Evolutionary conservation across 2,797 vertebrate genomes (phyloP), one percentile per base, ranked within the genome.

Genomic region (Apogon hyalosoma): DNA sequence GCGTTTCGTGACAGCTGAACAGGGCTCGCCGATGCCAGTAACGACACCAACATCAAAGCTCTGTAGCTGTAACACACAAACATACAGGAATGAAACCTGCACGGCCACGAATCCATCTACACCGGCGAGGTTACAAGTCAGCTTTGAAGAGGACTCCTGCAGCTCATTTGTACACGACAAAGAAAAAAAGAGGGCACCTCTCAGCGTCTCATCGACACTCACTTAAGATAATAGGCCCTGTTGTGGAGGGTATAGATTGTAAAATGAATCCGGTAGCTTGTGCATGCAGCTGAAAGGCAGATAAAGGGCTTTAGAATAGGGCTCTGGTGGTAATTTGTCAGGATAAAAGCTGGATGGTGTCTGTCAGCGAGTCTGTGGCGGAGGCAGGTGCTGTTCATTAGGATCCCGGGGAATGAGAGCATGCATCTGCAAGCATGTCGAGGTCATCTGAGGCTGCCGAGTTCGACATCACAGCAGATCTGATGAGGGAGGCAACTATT

Each of bases 151-250:
- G 2, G 42, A 45, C 65, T 70, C 63, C 47, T 1, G 18, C 50
- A 12, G 66, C 65, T 74, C 68, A 48, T 78, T 66, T 67, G 68
- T 39, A 68, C 63, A 55, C 40, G 51, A 43, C 67, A 60, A 65
- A 60, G 53, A n/a, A n/a, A 53, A 46, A 68, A 52, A 55, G 50
- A 41, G 40, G 0, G 55, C 6, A 1, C n/a, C 69, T 66, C 60
- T 55, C 62, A 33, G 58, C 73, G 41, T 56, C 79, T 63, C 40
- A 75, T 86, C 42, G 53, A 77, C 81, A 19, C 74, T 69, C 75
- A 71, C 72, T 77, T 79, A 73, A 63, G 69, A 79, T 85, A 85
- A 88, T 77, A 61, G 69, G 66, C 18, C 64, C 67, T 73, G 67
- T 56, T 73, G 68, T 54, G 74, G 63, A 45, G 50, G 51, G 36